phyloP scores from a whole-genome alignment of 1,140 invertebrate genomes.

The Drosophila suzukii region DNA sequence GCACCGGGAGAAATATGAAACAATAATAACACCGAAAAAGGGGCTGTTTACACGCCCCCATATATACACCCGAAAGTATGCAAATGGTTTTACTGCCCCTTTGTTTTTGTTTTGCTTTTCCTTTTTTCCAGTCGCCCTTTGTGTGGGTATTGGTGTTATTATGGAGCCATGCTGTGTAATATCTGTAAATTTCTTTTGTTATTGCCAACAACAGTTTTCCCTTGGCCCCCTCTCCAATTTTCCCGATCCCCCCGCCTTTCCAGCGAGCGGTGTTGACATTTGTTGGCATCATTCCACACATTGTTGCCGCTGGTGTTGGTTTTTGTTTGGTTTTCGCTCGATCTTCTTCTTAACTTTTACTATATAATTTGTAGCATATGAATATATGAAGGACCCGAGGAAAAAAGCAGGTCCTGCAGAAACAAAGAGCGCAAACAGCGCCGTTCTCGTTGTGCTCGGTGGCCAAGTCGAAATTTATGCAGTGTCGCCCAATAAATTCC shows the following conservation, averaged over 20 bases:
- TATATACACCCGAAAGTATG: constrained; percentile 63
- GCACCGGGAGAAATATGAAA: constrained; percentile 69
- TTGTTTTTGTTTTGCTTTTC: constrained; percentile 56
- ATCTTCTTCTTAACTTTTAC: constrained; percentile 80
- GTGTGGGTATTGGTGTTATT: constrained; percentile 76
- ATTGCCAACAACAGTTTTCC: constrained; percentile 80
- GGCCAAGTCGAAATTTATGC: constrained; percentile 81
- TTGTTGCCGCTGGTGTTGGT: constrained; percentile 79
- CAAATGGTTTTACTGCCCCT: constrained; percentile 81
- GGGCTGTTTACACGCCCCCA: constrained; percentile 75
- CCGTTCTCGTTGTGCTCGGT: constrained; percentile 51
- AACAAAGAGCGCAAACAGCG: constrained; percentile 54
- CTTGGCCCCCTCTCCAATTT: background rate
- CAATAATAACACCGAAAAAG: constrained; percentile 61
- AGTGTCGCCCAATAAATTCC: constrained; percentile 81
- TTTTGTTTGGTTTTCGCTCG: constrained; percentile 75
- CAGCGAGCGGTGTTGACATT: constrained; percentile 70
- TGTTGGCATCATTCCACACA: constrained; percentile 81
- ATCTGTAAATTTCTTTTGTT: constrained; percentile 83
- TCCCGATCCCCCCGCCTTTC: constrained; percentile 11
- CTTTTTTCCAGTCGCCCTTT: constrained; percentile 21
- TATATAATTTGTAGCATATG: constrained; percentile 83
- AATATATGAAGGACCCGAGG: constrained; percentile 64
- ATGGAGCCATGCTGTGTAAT: constrained; percentile 83
- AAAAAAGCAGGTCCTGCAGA: constrained; percentile 23